These are phyloP conservation scores for Hypanus sabinus DNA, from an alignment of 2,113 vertebrate genomes.

Conservation along the genomic window DNA sequence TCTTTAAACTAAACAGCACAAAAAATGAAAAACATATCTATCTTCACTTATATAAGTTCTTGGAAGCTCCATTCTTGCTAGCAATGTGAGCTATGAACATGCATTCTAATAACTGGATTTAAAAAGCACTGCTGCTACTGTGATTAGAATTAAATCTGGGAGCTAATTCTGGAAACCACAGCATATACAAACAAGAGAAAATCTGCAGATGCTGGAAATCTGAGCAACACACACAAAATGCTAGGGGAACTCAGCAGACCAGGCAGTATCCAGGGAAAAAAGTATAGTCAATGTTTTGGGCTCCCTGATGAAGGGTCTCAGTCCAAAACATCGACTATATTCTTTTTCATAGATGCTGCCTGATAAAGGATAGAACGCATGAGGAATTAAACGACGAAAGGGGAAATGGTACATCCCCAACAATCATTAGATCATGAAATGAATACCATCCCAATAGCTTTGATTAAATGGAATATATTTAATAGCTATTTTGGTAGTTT, in stretches of 20 bases:
- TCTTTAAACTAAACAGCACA: background rate
- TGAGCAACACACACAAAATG: no score
- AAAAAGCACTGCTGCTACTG: background rate
- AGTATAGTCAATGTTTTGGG: no score
- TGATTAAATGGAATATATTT: constrained; percentile 10
- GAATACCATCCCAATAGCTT: background rate
- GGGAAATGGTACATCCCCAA: background rate
- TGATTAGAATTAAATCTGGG: background rate
- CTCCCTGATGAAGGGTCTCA: no score
- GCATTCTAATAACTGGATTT: background rate
- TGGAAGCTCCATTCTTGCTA: background rate
- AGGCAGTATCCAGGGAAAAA: no score
- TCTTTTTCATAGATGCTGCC: no score
- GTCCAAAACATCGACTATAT: no score
- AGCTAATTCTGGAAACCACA: background rate
- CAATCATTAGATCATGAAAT: background rate
- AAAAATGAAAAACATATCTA: background rate
- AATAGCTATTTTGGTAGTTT: background rate
- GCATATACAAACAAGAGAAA: background rate
- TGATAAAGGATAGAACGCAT: no score
- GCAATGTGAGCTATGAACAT: background rate
- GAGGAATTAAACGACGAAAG: no score
- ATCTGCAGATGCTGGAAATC: no score
- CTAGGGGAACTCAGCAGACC: no score
- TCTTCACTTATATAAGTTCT: background rate